Conservation (phyloP, 2,113 vertebrate species). For the Sialia sialis region DNA sequence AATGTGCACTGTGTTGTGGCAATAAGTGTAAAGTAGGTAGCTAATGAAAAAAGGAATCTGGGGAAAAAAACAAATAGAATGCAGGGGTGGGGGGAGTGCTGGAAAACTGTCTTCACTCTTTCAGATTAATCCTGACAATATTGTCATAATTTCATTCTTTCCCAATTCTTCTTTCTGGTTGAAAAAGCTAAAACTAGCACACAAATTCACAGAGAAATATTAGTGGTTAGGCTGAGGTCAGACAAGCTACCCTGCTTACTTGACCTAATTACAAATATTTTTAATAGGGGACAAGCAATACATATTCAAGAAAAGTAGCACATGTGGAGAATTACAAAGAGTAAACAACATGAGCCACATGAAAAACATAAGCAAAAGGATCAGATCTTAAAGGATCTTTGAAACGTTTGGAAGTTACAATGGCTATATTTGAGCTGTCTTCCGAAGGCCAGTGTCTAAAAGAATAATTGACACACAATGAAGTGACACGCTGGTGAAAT, state of each 20-base stretch:
- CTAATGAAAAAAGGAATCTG: not conserved
- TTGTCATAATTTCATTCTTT: not conserved
- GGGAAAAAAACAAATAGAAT: not conserved
- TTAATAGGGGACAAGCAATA: not conserved
- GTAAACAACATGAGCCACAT: not conserved
- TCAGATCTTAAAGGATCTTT: not conserved
- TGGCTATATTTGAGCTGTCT: not conserved
- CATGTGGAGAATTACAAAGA: not conserved
- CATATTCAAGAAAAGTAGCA: not conserved
- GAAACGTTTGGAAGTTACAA: not conserved
- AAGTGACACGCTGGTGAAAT: not conserved
- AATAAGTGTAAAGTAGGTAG: not conserved
- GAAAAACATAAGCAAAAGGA: not conserved
- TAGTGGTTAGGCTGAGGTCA: not conserved
- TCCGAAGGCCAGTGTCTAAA: not conserved
- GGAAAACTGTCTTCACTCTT: not conserved
- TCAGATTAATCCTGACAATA: not conserved
- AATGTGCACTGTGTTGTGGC: not conserved
- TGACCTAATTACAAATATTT: not conserved
- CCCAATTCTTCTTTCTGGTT: not conserved
- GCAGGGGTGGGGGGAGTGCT: accelerated
- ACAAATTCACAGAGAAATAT: not conserved
- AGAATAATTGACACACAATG: not conserved
- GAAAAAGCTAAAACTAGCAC: not conserved
- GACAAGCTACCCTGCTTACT: not conserved